Evolutionary conservation across 2,888 invertebrate genomes (phyloP).

Genomic region (Panzeria rudis): DNA sequence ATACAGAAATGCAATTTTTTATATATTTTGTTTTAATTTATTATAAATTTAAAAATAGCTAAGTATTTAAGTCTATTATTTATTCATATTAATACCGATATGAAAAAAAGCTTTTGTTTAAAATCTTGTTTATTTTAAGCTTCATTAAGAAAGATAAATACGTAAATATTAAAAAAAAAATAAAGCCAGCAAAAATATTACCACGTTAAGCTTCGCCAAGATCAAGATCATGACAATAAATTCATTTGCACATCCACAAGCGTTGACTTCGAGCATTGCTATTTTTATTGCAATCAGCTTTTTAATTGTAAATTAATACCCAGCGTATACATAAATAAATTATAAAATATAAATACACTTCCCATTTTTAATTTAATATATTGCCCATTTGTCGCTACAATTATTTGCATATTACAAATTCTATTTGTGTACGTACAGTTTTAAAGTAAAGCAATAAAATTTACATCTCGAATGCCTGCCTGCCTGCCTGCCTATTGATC

Average conservation of each 20-base stretch:
- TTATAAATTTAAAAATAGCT: conserved; percentile 22
- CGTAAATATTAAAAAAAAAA: conserved; percentile 5
- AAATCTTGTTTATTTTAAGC: conserved; percentile 61
- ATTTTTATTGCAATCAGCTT: conserved; percentile 43
- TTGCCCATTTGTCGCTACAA: conserved; percentile 6
- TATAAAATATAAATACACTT: conserved; percentile 19
- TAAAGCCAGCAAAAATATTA: conserved; percentile 53
- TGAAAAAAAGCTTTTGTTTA: conserved; percentile 4
- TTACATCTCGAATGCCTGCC: conserved; percentile 17
- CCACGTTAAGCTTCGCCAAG: conserved; percentile 67
- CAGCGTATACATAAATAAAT: conserved; percentile 5
- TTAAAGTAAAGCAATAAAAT: conserved; percentile 20
- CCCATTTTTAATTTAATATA: neutral
- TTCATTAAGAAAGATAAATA: conserved; percentile 62
- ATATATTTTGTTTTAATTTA: neutral
- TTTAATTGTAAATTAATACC: conserved; percentile 46
- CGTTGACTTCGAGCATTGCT: conserved; percentile 21
- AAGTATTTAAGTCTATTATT: conserved; percentile 26
- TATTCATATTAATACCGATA: neutral
- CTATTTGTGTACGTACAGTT: neutral
- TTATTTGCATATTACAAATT: conserved; percentile 20
- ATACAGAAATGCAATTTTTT: neutral
- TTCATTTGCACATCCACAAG: conserved; percentile 61
- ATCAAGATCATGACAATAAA: conserved; percentile 66
- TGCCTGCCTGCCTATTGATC: conserved; percentile 51